Evolutionary conservation across 2,797 vertebrate species (phyloP).

Genomic region (Brachyrhaphis roseni): DNA sequence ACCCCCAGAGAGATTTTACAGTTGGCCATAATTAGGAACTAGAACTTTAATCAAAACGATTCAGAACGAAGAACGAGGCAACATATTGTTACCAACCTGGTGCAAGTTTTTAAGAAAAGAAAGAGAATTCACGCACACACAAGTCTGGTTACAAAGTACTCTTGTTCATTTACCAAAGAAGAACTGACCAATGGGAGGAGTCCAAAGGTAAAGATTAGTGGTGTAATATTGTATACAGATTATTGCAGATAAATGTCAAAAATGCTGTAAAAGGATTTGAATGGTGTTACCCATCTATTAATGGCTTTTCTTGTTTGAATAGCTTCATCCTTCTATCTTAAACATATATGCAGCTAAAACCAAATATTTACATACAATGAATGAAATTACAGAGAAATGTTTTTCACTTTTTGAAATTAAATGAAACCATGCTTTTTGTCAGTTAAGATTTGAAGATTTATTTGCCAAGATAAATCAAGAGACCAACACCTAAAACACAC

Average conservation of each 20-base stretch:
- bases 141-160: neutral
- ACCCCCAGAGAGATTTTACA: slow-evolving; percentile 38
- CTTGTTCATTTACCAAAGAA: neutral
- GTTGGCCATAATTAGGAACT: slow-evolving; percentile 51
- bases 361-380: neutral
- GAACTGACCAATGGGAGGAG: neutral
- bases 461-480: neutral
- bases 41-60: slow-evolving; percentile 45
- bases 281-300: neutral
- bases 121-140: neutral
- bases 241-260: neutral
- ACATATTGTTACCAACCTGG: neutral
- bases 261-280: neutral
- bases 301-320: neutral
- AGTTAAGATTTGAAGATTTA: neutral
- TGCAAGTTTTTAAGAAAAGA: neutral
- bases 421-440: neutral
- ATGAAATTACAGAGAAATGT: neutral
- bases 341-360: neutral
- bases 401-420: neutral
- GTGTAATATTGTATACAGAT: neutral
- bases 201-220: neutral
- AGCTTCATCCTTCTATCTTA: neutral
- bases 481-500: neutral
- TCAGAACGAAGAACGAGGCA: neutral